Percentiles rank a stretch among this genome's conserved stretches.
phyloP scores from a whole-genome alignment of 2,797 vertebrate genomes.

The Gambelia wislizenii region DNA sequence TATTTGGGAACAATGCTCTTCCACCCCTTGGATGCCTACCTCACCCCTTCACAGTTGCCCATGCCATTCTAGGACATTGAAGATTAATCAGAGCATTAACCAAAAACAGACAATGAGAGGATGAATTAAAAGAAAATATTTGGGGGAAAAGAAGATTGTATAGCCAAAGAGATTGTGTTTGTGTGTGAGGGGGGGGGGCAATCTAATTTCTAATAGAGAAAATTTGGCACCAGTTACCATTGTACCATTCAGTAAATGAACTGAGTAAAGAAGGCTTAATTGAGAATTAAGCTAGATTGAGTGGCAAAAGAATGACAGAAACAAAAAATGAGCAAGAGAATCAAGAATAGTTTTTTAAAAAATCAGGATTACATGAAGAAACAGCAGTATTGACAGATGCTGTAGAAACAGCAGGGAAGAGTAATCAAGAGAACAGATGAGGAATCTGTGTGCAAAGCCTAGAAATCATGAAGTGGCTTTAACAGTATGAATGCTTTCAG shows the following conservation, averaged over 20 bases:
- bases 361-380: not conserved
- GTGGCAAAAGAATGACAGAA: not conserved
- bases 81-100: not conserved
- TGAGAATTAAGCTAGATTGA: not conserved
- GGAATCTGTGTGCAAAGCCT: not conserved
- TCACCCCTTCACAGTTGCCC: not conserved
- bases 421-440: not conserved
- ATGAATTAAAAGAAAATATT: not conserved
- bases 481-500: not conserved
- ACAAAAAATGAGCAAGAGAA: not conserved
- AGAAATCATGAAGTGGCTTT: not conserved
- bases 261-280: not conserved
- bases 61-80: not conserved
- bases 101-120: not conserved
- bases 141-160: not conserved
- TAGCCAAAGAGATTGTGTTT: not conserved
- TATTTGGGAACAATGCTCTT: too few relatives aligned
- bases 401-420: not conserved
- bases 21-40: too few relatives aligned
- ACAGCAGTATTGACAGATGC: not conserved
- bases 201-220: not conserved
- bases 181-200: not conserved
- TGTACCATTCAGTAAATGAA: not conserved
- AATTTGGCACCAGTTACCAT: not conserved
- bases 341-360: not conserved